A percentile compares a stretch with the other conserved stretches of the same genome.
Conservation (phyloP, 2,888 invertebrate genomes). For the Synanthedon formicaeformis region DNA sequence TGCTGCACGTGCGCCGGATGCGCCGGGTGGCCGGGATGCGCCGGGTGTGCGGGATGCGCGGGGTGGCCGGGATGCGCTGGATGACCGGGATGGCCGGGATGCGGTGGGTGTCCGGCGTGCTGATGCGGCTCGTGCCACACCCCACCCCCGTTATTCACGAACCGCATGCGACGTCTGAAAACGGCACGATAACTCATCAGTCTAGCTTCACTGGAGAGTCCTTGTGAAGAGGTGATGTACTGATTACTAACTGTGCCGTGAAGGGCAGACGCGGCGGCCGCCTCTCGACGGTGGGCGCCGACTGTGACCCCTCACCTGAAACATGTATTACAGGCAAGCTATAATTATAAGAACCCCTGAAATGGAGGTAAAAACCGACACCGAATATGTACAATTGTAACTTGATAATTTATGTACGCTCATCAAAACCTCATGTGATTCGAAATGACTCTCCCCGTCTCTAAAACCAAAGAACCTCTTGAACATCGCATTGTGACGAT, state of each 20-base stretch:
- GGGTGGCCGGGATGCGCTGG: constrained; percentile 11
- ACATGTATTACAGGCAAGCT: constrained; percentile 3
- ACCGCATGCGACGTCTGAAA: constrained; percentile 57
- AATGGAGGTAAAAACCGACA: too few species aligned
- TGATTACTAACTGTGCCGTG: constrained; percentile 46
- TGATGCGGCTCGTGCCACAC: constrained; percentile 11
- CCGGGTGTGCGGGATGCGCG: constrained; percentile 11
- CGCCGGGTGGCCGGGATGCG: constrained; percentile 12
- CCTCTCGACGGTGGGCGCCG: constrained; percentile 44
- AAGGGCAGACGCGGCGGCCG: constrained; percentile 49
- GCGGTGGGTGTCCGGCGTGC: constrained; percentile 10
- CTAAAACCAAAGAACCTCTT: too few species aligned
- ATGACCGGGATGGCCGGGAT: constrained; percentile 12
- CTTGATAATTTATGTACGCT: too few species aligned
- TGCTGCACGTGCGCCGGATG: constrained; percentile 17
- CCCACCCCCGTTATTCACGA: constrained; percentile 29
- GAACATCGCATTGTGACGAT: too few species aligned
- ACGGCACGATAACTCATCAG: too few species aligned
- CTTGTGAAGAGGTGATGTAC: not conserved
- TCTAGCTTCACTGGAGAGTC: too few species aligned
- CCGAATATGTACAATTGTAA: too few species aligned
- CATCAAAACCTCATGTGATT: too few species aligned
- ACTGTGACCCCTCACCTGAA: constrained; percentile 46
- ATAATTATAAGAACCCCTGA: constrained; percentile 24
- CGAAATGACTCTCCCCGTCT: too few species aligned